A percentile compares a stretch with the other conserved stretches of the same genome.
Conservation (phyloP, 1,140 invertebrate species). For the Anthonomus grandis region DNA sequence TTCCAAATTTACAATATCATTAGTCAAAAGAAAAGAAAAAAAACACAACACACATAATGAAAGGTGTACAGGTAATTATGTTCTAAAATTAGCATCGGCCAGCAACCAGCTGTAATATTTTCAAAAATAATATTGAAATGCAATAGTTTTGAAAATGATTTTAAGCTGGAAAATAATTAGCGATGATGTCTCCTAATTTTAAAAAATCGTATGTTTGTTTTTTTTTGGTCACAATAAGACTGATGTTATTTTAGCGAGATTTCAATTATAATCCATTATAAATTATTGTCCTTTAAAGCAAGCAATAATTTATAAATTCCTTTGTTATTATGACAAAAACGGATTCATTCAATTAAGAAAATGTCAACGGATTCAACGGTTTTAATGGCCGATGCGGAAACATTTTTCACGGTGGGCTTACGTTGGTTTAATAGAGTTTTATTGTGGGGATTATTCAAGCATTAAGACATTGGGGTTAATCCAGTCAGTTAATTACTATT, state of each 20-base stretch:
- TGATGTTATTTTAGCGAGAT: not conserved
- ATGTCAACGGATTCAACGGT: too few species aligned
- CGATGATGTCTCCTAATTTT: not conserved
- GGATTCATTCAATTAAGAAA: too few species aligned
- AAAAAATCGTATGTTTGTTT: not conserved
- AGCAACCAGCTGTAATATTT: slow-evolving; percentile 24
- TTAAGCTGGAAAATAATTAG: not conserved
- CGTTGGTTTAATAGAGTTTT: not conserved
- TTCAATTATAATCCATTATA: not conserved
- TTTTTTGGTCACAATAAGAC: not conserved
- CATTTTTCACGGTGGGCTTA: not conserved
- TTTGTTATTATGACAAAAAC: too few species aligned
- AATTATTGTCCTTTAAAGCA: not conserved
- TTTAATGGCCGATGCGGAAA: not conserved
- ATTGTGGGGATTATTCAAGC: not conserved
- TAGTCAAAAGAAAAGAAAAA: slow-evolving; percentile 6
- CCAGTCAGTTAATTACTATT: too few species aligned
- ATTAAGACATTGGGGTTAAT: too few species aligned
- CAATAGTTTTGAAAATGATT: slow-evolving; percentile 17
- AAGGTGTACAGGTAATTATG: slow-evolving; percentile 22
- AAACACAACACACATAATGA: slow-evolving; percentile 18
- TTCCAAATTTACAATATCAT: too few species aligned
- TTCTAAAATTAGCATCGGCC: slow-evolving; percentile 18
- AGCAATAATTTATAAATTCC: not conserved
- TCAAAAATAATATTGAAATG: slow-evolving; percentile 19